These are phyloP conservation scores for Polydrusus tereticollis DNA, from an alignment of 2,888 invertebrate genomes.

Conservation along the genomic window DNA sequence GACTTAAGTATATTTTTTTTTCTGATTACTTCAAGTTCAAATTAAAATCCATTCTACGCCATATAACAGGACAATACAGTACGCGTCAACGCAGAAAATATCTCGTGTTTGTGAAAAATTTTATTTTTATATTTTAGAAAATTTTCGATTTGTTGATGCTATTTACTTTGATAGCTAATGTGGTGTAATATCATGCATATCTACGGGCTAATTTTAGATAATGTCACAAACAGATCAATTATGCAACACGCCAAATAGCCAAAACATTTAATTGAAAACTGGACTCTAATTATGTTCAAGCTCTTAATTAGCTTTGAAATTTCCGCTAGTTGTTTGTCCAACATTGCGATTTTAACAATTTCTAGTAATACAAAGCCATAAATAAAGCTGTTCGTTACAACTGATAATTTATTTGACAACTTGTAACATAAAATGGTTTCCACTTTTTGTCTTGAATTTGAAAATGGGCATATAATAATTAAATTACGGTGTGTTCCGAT, in stretches of 20 bases:
- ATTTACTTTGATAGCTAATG: too few species aligned
- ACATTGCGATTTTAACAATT: slow-evolving; percentile 7
- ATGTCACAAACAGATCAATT: not conserved
- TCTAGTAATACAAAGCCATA: not conserved
- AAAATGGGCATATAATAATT: not conserved
- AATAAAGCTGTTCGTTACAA: not conserved
- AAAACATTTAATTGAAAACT: not conserved
- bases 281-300: not conserved
- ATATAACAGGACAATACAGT: too few species aligned
- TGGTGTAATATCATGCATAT: too few species aligned
- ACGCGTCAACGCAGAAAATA: too few species aligned
- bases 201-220: not conserved
- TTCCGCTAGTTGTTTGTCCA: not conserved
- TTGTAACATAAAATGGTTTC: not conserved
- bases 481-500: not conserved
- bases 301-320: not conserved
- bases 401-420: not conserved
- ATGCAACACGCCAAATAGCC: not conserved
- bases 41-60: too few species aligned
- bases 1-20: too few species aligned
- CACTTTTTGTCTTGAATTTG: not conserved
- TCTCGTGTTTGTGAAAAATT: too few species aligned
- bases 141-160: too few species aligned
- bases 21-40: too few species aligned
- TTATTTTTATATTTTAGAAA: too few species aligned